Conservation (phyloP, 1,140 invertebrate species). For the Nomia melanderi region DNA sequence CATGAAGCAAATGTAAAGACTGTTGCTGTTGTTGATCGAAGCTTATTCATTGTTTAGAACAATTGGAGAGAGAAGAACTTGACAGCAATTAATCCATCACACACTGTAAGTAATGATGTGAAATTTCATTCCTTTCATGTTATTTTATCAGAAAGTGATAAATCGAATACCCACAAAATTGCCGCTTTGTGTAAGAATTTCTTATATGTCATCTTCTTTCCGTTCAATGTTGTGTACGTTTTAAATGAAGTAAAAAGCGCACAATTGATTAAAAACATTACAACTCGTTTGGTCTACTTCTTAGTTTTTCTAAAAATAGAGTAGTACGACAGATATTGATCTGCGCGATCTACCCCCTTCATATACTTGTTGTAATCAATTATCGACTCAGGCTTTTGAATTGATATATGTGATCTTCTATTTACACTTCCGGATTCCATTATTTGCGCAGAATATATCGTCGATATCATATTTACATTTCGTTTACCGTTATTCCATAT, state of each 20-base stretch:
- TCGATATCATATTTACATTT: conserved; percentile 35
- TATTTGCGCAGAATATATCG: conserved; percentile 41
- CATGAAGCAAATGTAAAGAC: no score
- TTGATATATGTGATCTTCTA: conserved; percentile 15
- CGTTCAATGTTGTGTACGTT: conserved; percentile 25
- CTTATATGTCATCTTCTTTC: conserved; percentile 9
- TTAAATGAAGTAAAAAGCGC: conserved; percentile 19
- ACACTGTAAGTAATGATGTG: no score
- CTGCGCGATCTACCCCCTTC: conserved; percentile 41
- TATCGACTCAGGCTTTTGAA: conserved; percentile 33
- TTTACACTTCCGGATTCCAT: conserved; percentile 29
- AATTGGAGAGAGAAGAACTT: no score
- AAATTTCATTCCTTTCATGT: no score
- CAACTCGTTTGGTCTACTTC: conserved; percentile 39
- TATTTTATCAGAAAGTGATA: no score
- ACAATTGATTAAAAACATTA: conserved; percentile 32
- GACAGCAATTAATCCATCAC: no score
- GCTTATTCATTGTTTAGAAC: no score
- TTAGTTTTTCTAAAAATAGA: conserved; percentile 40
- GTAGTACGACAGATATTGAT: conserved; percentile 44
- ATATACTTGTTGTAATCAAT: no score
- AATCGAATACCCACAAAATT: conserved; percentile 14
- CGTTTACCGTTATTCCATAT: conserved; percentile 43
- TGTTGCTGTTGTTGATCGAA: no score
- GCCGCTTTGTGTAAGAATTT: conserved; percentile 24